Conservation (phyloP, 1,140 invertebrate species). For the Leucophenga varia region DNA sequence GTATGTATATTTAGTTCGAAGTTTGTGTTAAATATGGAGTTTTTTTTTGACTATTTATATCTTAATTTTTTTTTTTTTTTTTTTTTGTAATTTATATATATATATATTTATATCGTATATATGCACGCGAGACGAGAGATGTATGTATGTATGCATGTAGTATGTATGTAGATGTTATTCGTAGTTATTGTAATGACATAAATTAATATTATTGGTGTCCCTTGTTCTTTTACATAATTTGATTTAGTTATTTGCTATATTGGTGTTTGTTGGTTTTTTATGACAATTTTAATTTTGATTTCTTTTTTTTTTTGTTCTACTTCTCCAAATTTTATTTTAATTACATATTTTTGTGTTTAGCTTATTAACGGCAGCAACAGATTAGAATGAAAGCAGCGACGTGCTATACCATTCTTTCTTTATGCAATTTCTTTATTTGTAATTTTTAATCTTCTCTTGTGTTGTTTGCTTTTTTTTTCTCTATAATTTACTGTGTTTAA, state of each 20-base stretch:
- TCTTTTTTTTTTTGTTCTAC: neutral
- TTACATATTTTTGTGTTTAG: slow-evolving; percentile 9
- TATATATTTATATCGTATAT: too few species aligned
- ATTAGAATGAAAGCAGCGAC: too few species aligned
- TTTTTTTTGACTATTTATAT: too few species aligned
- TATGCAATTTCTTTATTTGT: too few species aligned
- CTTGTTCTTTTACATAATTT: neutral
- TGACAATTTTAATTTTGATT: neutral
- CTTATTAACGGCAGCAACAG: slow-evolving; percentile 23
- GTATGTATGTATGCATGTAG: slow-evolving; percentile 24
- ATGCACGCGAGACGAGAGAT: slow-evolving; percentile 16
- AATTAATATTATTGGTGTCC: neutral
- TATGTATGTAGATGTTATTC: slow-evolving; percentile 20
- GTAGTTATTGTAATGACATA: too few species aligned
- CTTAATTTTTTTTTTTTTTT: slow-evolving; percentile 12
- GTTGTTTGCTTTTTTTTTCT: too few species aligned
- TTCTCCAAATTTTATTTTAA: neutral
- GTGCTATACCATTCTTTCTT: too few species aligned
- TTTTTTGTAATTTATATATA: slow-evolving; percentile 13
- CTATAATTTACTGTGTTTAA: too few species aligned
- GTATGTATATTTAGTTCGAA: slow-evolving; percentile 49
- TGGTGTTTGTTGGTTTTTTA: neutral
- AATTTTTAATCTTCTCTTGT: too few species aligned
- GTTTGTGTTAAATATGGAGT: slow-evolving; percentile 10
- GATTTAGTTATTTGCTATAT: neutral